Evolutionary conservation across 2,888 invertebrate species (phyloP), one percentile per base, ranked within the genome.

Genomic region (Ethmia dodecea): DNA sequence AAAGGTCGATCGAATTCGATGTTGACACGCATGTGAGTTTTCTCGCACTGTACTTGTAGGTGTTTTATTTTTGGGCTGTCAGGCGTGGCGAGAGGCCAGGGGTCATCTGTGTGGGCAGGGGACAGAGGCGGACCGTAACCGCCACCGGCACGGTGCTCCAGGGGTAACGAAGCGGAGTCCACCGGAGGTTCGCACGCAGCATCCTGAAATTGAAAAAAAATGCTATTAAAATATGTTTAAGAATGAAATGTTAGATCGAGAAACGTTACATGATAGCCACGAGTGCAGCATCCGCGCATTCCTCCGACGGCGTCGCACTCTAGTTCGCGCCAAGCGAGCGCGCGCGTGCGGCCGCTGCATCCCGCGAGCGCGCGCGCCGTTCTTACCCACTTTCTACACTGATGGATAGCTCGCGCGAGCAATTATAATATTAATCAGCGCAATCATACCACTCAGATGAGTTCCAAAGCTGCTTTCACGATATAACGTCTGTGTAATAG

Each of bases 1-100:
- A 97, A 97, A 9, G 97, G 96, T 30, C 96, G 89, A 72, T 97
- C 97, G 80, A 97, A 97, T 74, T 96, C 96, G 59, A 97, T 95
- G 75, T 96, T 96, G 36, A 97, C 97, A 33, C 96, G 89, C 96
- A 97, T 97, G 71, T 96, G 95, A 30, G 96, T 96, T 77, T 97
- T 97, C 78, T 97, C 97, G 78, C 97, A 97, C 72, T 97, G 96
- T 50, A 97, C 97, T 87, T 96, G 95, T 45, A 96, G 86, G 63
- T 95, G 94, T 79, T 96, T 96, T 60, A 97, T 96, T 78, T 96
- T 95, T 1, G 96, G 96, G 79, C 95, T 95, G 66, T 97, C 96
- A 12, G 95, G 93, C 29, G 94, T 91, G 28, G 94, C 92, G 49
- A 95, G 79, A 0, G 96, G 96, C 97, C 96, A 97, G 37, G 94